These are phyloP conservation scores for Paralichthys olivaceus DNA, from an alignment of 2,113 vertebrate species.

Conservation along the genomic window DNA sequence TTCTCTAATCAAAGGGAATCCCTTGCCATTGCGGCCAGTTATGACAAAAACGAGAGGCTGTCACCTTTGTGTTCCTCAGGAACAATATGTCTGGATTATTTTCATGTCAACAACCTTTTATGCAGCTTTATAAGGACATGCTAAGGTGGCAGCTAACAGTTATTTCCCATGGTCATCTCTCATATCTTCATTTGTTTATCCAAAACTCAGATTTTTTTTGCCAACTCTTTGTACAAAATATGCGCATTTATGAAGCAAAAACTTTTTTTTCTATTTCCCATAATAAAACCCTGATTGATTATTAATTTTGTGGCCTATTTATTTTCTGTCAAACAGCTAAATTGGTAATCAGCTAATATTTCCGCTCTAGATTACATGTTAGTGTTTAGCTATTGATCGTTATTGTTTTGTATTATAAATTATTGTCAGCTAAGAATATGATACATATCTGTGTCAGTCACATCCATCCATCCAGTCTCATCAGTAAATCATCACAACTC, in stretches of 20 bases:
- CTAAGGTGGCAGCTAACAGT: neutral
- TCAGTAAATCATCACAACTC: neutral
- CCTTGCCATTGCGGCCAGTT: slow-evolving; percentile 53
- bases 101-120: neutral
- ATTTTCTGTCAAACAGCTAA: neutral
- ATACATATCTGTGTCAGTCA: neutral
- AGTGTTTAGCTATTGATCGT: neutral
- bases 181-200: neutral
- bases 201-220: no score
- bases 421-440: neutral
- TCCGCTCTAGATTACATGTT: neutral
- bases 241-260: no score
- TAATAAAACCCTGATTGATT: neutral
- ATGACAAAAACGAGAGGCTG: slow-evolving; percentile 20
- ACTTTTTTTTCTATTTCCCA: no score
- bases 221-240: no score
- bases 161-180: no score
- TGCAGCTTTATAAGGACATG: neutral
- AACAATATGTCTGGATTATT: neutral
- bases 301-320: neutral
- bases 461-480: neutral
- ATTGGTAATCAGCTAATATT: neutral
- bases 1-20: slow-evolving; percentile 68
- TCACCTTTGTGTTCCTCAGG: slow-evolving; percentile 1
- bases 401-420: neutral